Conservation (phyloP, 2,797 vertebrate species). For the Acanthis flammea region DNA sequence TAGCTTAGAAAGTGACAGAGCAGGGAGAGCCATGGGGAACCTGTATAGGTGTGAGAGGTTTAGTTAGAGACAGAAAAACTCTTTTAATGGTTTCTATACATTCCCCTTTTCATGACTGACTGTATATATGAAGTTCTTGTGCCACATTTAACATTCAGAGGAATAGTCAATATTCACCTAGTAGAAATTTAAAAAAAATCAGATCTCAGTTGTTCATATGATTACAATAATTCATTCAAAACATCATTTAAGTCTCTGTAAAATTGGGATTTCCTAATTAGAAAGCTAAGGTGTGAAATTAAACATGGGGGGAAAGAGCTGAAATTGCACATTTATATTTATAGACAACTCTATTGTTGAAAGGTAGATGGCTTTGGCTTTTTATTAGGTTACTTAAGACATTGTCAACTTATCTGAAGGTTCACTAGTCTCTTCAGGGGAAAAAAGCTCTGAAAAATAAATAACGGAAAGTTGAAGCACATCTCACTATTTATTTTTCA, state of each 20-base stretch:
- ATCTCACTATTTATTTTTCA: background rate
- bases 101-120: background rate
- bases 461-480: background rate
- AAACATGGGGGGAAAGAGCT: background rate
- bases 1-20: background rate
- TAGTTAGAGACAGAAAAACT: background rate
- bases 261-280: background rate
- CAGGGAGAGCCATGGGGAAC: background rate
- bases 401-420: background rate
- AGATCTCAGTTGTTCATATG: background rate
- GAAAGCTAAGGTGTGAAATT: background rate
- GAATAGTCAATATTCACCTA: background rate
- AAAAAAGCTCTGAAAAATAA: background rate
- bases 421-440: background rate
- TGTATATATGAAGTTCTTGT: background rate
- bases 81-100: background rate
- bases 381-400: background rate
- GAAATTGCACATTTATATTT: background rate
- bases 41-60: background rate
- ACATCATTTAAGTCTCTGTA: background rate
- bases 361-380: background rate
- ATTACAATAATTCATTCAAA: background rate
- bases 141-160: background rate
- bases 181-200: fast-evolving
- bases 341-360: background rate